A percentile compares a stretch with the other conserved stretches of the same genome.
phyloP scores from a whole-genome alignment of 2,113 vertebrate genomes.

The Ahaetulla prasina region DNA sequence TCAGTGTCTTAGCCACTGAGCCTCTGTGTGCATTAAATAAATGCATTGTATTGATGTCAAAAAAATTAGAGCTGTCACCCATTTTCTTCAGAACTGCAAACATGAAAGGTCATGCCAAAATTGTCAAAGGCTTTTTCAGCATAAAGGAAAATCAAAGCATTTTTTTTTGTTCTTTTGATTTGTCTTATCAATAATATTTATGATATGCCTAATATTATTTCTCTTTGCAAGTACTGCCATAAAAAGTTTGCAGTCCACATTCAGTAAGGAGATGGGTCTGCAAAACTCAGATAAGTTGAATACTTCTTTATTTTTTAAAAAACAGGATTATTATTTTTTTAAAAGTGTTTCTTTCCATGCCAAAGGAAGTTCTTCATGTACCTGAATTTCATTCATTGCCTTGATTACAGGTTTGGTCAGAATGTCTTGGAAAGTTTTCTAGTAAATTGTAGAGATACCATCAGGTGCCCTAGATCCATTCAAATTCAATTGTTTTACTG shows the following conservation, averaged over 20 bases:
- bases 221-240: not conserved
- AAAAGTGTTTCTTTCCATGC: not conserved
- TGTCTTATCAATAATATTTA: not conserved
- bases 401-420: not conserved
- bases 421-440: not conserved
- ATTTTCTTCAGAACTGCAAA: not conserved
- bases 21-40: too few relatives aligned
- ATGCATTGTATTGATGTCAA: not conserved
- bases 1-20: too few relatives aligned
- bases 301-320: too few relatives aligned
- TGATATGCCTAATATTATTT: not conserved
- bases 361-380: not conserved
- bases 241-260: not conserved
- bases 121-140: not conserved
- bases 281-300: not conserved
- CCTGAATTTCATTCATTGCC: not conserved
- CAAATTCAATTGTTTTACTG: not conserved
- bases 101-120: not conserved
- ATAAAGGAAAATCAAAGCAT: not conserved
- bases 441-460: not conserved
- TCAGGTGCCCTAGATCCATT: not conserved
- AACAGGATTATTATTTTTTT: too few relatives aligned
- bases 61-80: not conserved
- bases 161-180: not conserved
- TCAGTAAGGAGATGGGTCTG: not conserved